phyloP scores from a whole-genome alignment of 2,113 vertebrate species.

The Strix aluco region DNA sequence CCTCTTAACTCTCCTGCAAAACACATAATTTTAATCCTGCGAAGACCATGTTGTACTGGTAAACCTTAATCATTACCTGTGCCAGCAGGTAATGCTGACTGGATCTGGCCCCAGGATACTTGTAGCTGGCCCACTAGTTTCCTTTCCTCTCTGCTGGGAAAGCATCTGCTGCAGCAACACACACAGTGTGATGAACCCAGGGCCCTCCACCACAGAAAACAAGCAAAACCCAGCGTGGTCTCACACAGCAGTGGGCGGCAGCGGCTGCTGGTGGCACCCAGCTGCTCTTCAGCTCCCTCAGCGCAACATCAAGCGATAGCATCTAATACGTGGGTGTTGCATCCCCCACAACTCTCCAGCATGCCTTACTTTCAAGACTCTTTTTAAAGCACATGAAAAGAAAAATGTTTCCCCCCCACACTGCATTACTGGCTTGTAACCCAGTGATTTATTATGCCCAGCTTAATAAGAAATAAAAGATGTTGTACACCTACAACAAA shows the following conservation, averaged over 20 bases:
- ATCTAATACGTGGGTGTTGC: accelerated
- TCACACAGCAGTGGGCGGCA: neutral
- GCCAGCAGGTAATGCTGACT: neutral
- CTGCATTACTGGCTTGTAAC: neutral
- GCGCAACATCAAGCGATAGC: neutral
- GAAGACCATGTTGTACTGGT: neutral
- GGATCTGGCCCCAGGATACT: neutral
- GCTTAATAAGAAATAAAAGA: neutral
- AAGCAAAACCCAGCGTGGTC: accelerated
- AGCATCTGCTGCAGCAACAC: neutral
- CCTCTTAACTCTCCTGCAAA: neutral
- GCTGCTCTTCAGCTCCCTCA: neutral
- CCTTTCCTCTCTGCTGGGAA: neutral
- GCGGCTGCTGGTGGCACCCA: neutral
- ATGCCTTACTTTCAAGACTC: neutral
- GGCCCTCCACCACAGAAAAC: neutral
- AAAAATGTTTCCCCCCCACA: neutral
- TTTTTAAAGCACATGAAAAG: neutral
- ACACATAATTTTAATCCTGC: neutral
- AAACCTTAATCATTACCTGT: neutral
- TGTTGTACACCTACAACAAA: neutral
- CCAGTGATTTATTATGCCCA: neutral
- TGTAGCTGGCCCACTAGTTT: neutral
- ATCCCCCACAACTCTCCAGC: neutral
- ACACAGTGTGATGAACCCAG: neutral